Evolutionary conservation across 2,113 vertebrate genomes (phyloP).

Genomic region (Myotis lucifugus): DNA sequence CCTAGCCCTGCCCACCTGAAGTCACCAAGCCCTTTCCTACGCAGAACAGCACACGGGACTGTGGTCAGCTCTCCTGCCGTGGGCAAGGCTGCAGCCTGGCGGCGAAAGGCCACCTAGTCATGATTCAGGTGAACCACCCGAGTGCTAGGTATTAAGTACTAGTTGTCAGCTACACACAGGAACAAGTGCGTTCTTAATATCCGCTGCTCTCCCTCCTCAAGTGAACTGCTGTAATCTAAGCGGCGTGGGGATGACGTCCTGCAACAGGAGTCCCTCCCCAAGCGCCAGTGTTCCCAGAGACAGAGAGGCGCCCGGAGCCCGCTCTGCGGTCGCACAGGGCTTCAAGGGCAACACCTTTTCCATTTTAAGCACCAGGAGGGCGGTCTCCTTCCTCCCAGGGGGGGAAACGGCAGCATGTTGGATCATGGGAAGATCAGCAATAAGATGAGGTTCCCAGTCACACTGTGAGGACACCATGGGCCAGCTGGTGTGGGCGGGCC

Average conservation of each 20-base stretch:
- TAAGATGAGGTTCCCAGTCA: not conserved
- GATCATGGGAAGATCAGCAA: conserved; percentile 63
- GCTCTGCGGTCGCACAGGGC: not conserved
- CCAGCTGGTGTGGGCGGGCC: rapidly evolving
- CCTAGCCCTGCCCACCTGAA: not conserved
- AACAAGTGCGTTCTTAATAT: not conserved
- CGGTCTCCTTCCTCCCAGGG: conserved; percentile 53
- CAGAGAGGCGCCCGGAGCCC: not conserved
- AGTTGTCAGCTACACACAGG: not conserved
- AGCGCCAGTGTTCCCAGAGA: not conserved
- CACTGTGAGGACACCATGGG: not conserved
- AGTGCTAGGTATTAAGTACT: not conserved
- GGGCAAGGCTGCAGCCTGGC: not conserved
- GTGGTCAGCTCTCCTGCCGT: not conserved
- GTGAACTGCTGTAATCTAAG: not conserved
- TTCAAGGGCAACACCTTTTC: not conserved
- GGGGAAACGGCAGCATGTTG: conserved; percentile 33
- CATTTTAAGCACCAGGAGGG: not conserved
- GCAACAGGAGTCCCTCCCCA: not conserved
- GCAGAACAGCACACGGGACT: not conserved
- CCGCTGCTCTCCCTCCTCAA: not conserved
- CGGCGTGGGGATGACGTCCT: not conserved
- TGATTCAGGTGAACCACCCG: not conserved
- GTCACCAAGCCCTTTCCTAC: not conserved
- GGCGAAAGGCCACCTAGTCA: not conserved